Conservation (phyloP, 2,888 invertebrate species). For the Yponomeuta malinellus region DNA sequence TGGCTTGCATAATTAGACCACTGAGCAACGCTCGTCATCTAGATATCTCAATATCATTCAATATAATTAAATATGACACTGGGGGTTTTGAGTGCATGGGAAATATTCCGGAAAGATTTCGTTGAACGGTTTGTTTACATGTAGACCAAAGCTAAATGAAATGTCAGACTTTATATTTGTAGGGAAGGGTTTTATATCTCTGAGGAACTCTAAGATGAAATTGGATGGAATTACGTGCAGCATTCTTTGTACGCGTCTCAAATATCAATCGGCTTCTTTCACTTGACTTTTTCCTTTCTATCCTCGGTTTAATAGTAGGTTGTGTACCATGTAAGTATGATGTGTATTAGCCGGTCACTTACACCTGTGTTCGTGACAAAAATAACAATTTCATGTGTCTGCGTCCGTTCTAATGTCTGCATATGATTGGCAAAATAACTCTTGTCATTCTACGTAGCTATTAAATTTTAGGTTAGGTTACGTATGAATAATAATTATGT, state of each 20-base stretch:
- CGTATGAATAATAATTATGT: background rate
- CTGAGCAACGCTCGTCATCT: too few species aligned
- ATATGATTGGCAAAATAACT: background rate
- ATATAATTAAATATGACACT: too few species aligned
- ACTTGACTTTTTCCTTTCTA: constrained; percentile 36
- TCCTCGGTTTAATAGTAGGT: background rate
- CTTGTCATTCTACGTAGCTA: background rate
- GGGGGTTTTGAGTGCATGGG: too few species aligned
- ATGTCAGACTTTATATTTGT: too few species aligned
- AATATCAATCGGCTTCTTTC: constrained; percentile 48
- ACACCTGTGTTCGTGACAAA: constrained; percentile 15
- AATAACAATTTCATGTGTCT: constrained; percentile 10
- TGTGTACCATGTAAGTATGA: constrained; percentile 6
- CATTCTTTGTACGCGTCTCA: constrained; percentile 40
- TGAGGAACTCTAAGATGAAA: constrained; percentile 37
- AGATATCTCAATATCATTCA: too few species aligned
- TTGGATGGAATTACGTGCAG: constrained; percentile 54
- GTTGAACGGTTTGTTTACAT: too few species aligned
- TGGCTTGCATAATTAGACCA: too few species aligned
- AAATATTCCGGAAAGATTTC: too few species aligned
- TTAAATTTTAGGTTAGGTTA: background rate
- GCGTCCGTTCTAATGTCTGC: background rate
- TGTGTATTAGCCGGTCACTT: constrained; percentile 6
- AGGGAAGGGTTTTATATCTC: background rate
- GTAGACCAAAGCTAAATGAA: too few species aligned